These are phyloP conservation scores for Galago senegalensis DNA, from an alignment of 2,797 vertebrate genomes.

Conservation along the genomic window DNA sequence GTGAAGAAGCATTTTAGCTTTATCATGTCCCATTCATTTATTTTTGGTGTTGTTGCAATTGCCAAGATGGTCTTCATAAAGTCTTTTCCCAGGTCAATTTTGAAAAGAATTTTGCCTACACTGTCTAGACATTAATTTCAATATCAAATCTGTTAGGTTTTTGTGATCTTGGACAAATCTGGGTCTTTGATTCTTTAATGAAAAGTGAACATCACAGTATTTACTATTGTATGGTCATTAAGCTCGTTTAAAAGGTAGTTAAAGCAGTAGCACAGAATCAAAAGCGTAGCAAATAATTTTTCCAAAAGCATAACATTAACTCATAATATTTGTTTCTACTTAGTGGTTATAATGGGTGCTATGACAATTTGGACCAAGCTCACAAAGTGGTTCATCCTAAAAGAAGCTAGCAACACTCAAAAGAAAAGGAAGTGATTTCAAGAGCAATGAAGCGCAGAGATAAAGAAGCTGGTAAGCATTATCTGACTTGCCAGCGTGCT, in stretches of 20 bases:
- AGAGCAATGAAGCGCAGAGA: not conserved
- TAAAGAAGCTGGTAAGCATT: not conserved
- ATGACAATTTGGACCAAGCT: not conserved
- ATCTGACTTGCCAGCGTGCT: not conserved
- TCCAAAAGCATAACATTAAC: not conserved
- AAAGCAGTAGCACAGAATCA: not conserved
- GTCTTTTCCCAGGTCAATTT: too few species aligned
- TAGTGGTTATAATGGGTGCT: not conserved
- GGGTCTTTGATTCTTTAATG: not conserved
- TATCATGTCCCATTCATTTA: too few species aligned
- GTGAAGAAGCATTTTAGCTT: too few species aligned
- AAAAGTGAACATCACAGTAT: not conserved
- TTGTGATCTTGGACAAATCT: conserved; percentile 5
- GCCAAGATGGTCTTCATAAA: too few species aligned
- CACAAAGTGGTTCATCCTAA: not conserved
- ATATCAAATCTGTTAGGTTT: not conserved
- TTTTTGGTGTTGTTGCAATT: too few species aligned
- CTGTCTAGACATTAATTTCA: not conserved
- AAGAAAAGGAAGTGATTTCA: not conserved
- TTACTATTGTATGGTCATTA: not conserved
- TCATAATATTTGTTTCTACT: not conserved
- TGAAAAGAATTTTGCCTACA: too few species aligned
- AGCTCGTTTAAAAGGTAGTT: not conserved
- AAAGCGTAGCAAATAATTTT: not conserved
- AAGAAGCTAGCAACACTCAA: not conserved